These are phyloP conservation scores for Ochropacha duplaris DNA, from an alignment of 2,888 invertebrate species.

Conservation along the genomic window DNA sequence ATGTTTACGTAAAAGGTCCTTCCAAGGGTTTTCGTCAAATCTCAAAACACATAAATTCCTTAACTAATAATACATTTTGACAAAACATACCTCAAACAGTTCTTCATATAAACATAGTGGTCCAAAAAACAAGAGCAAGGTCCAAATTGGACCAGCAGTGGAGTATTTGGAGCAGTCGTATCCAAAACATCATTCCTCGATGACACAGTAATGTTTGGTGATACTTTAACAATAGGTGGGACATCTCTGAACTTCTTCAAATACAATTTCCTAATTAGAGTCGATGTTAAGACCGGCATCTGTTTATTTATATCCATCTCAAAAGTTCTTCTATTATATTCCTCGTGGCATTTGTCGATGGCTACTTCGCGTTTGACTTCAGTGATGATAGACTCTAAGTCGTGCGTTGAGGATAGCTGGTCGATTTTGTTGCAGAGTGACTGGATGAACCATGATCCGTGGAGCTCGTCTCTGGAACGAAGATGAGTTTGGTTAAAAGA, in stretches of 20 bases:
- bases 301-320: constrained; percentile 54
- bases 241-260: constrained; percentile 41
- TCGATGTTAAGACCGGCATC: constrained; percentile 53
- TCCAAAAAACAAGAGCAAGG: constrained; percentile 50
- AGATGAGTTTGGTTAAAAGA: too few relatives aligned
- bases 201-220: constrained; percentile 7
- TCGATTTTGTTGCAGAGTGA: constrained; percentile 60
- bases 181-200: constrained; percentile 36
- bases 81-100: constrained; percentile 46
- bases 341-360: constrained; percentile 45
- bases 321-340: constrained; percentile 40
- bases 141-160: constrained; percentile 35
- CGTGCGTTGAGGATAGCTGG: constrained; percentile 38
- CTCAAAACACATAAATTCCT: background rate
- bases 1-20: background rate
- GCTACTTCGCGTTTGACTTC: constrained; percentile 64
- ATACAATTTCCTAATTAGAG: constrained; percentile 58
- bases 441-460: constrained; percentile 71
- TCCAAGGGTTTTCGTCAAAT: background rate
- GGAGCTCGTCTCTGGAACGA: constrained; percentile 45
- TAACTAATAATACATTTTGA: constrained; percentile 7
- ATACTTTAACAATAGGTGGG: constrained; percentile 4
- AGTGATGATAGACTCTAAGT: constrained; percentile 61
- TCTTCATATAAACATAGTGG: constrained; percentile 50
- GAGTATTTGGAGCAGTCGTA: constrained; percentile 25